Base-by-base conservation (phyloP, 2,113 vertebrate species). In the Probosciger aterrimus region DNA sequence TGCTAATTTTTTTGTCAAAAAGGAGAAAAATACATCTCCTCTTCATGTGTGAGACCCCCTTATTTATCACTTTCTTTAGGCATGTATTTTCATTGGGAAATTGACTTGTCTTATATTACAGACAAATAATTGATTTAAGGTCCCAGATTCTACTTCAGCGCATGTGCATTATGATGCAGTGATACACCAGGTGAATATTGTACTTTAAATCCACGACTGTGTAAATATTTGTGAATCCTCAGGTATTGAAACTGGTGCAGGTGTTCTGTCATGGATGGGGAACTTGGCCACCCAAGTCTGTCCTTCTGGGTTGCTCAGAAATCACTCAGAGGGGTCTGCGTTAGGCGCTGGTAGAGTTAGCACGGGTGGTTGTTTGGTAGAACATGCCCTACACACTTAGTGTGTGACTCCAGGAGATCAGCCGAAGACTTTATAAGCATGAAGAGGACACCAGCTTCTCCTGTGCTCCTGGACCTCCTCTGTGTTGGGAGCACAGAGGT, bases 1-100 rank as follows among this genome's bases (percentile, higher is more conserved):
- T 95, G 78, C 75, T 63, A 53, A 9, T 75, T 92, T 86, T 64
- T 75, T 63, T 78, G 35, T 80, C 43, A 37, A 86, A 90, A 71
- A 23, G 64, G 37, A 86, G 41, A 4, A 59, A 95, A 50, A 9
- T 44, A 67, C n/a, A 33, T 74, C 14, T 88, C 20, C 17, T 68
- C 47, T 78, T 80, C n/a, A 11, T 15, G 22, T 69, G 30, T 50
- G 44, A 86, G 35, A 43, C 25, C 12, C 44, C 30, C 24, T 77
- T 77, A 18, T 84, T 73, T 35, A 69, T 19, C 18, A 23, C 52
- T 94, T 80, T 70, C 28, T 70, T 70, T 28, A 80, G 55, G 22
- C 22, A 19, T 52, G 9, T 60, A 24, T 52, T 81, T 94, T 93
- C 44, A 27, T 6, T 86, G 62, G 57, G 24, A 64, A 81, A 76